Evolutionary conservation across 2,113 vertebrate species (phyloP).

Genomic region (Charina bottae): DNA sequence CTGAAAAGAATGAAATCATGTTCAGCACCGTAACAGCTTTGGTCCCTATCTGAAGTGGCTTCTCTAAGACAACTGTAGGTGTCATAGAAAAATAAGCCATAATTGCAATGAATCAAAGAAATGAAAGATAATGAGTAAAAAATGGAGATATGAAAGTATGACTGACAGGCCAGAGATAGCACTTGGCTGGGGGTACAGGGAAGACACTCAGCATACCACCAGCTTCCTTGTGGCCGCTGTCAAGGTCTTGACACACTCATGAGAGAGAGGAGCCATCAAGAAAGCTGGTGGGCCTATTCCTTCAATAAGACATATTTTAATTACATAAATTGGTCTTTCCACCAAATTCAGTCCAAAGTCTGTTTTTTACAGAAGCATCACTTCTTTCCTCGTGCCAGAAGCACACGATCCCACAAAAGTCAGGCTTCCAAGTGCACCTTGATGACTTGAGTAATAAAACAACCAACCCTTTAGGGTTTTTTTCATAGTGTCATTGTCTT

Average conservation of each 20-base stretch:
- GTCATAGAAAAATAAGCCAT: conserved; percentile 81
- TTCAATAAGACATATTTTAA: not conserved
- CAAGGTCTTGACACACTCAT: not conserved
- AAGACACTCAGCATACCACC: conserved; percentile 50
- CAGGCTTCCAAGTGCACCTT: not conserved
- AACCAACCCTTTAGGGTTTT: not conserved
- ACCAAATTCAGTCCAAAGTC: not conserved
- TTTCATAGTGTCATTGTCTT: not conserved
- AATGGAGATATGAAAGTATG: conserved; percentile 35
- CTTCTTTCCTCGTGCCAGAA: conserved; percentile 13
- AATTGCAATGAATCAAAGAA: conserved; percentile 50
- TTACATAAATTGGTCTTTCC: conserved; percentile 29
- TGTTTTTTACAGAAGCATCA: not conserved
- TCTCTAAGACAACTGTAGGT: conserved; percentile 55
- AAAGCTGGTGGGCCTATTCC: not conserved
- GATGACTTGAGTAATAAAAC: not conserved
- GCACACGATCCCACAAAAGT: conserved; percentile 34
- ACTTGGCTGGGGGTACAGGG: conserved; percentile 39
- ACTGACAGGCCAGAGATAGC: conserved; percentile 23
- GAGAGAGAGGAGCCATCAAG: not conserved
- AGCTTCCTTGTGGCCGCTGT: conserved; percentile 18
- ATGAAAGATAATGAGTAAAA: not conserved
- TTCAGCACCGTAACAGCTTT: conserved; percentile 70
- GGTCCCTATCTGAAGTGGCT: conserved; percentile 58
- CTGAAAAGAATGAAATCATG: conserved; percentile 23